Evolutionary conservation across 2,113 vertebrate genomes (phyloP).

Genomic region (Lanius collurio): DNA sequence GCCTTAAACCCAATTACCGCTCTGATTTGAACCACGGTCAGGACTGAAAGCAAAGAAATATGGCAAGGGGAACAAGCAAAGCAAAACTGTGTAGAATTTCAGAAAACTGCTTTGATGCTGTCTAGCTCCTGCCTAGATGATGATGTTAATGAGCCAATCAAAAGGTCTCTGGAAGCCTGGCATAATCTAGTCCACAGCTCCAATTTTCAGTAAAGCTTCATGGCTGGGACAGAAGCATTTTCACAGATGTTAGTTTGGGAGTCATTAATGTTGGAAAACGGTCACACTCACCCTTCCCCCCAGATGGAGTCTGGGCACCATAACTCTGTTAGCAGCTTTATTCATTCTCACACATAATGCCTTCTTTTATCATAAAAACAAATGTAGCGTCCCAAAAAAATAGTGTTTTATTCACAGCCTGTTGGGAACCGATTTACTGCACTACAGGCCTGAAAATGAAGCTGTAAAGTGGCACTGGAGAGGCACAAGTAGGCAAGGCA

Average conservation of each 20-base stretch:
- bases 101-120: neutral
- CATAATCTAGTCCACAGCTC: neutral
- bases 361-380: conserved; percentile 18
- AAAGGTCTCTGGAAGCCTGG: neutral
- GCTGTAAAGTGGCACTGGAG: neutral
- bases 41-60: neutral
- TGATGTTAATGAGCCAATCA: neutral
- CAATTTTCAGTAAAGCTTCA: neutral
- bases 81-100: neutral
- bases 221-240: neutral
- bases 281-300: neutral
- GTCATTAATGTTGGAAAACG: neutral
- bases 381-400: neutral
- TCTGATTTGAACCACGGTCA: neutral
- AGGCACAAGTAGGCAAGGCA: neutral
- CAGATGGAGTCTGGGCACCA: neutral
- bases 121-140: neutral
- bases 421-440: conserved; percentile 34
- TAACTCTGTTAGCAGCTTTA: neutral
- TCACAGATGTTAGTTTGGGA: neutral
- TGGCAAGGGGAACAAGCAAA: neutral
- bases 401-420: conserved; percentile 10
- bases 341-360: neutral
- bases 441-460: conserved; percentile 21
- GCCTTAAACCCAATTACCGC: neutral